Evolutionary conservation across 2,113 vertebrate species (phyloP), one percentile per base, ranked within the genome.

Genomic region (Scomber scombrus): DNA sequence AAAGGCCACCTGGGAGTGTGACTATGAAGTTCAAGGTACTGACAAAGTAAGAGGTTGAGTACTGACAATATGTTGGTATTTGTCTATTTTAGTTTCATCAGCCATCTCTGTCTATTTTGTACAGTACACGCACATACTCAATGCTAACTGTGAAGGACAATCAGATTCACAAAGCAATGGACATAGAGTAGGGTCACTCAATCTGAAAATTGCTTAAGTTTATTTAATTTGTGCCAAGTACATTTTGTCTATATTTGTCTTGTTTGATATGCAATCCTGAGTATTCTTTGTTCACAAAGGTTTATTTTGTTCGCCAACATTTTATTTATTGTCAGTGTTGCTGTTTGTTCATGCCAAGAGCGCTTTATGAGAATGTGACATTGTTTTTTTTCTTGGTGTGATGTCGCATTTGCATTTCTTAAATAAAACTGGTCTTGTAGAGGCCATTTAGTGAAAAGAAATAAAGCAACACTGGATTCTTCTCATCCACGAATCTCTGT

Each of bases 321-420:
- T 90, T 87, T 94, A 95, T 95, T 95, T 95, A 95, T 95, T 95
- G 93, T 94, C 93, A 93, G 82, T 89, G 86, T 95, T 94, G 92
- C 92, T 95, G 93, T 94, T 94, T 92, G 84, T 92, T 93, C 84
- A 91, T 92, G 89, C 85, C 89, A 93, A 93, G 91, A 92, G 90
- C 90, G 89, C 89, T 93, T 93, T 93, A 90, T 90, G 75, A 90
- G 81, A 94, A 94, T 95, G 92, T 94, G 93, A 94, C 91, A 78
- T 92, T 91, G 65, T 93, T 92, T 88, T 69, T 69, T 78, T 89
- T 91, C 79, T 91, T 84, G 85, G 83, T 91, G 90, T 90, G 90
- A 82, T 86, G 92, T 92, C 89, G 68, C 90, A 92, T 93, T 92
- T 93, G 81, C 83, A 92, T 92, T 92, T 91, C 89, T 88, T 91